Evolutionary conservation across 2,888 invertebrate species (phyloP), one percentile per base, ranked within the genome.

Genomic region (Metopia argyrocephala): DNA sequence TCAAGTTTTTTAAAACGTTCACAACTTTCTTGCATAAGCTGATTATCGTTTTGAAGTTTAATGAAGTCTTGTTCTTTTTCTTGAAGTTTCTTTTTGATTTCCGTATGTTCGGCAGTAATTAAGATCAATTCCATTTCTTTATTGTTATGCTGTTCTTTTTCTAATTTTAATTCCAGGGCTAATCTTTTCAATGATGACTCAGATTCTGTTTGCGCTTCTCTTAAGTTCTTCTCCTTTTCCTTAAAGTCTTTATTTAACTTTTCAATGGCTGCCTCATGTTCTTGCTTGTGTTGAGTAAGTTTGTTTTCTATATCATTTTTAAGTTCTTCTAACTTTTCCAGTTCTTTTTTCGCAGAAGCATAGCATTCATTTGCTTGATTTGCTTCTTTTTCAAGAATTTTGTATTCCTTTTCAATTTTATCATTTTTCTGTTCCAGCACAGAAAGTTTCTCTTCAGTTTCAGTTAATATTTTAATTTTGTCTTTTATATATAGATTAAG

Each of bases 41-140:
- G 27, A 3, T 66, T 76, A 12, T 71, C 57, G 2, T 50, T 9
- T 21, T 18, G 21, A 7, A 82, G 56, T 21, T 74, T 31, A 31
- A 62, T 20, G 3, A 76, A 64, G 27, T 78, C 62, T 9, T 57
- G 23, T 59, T 79, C 70, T 3, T 69, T 54, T 59, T 82, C 79
- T 3, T 27, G 27, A 12, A 84, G 76, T 28, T 79, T 70, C 7
- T 61, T 71, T 48, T 82, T 82, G 0, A 80, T 65, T 7, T 59
- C 79, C 38, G 76, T 83, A 18, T 76, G 71, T 45, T 84, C 82
- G n/a, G 73, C 80, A 23, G 66, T 70, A 3, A 66, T 70, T 57
- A 83, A 7, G 52, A 79, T 57, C 23, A 80, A 54, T 15, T 84
- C 84, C 21, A 65, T 70, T 38, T 84, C 83, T 21, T 83, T 82